Evolutionary conservation across 64 coral and sea anemone genomes (phyloP).

Genomic region (Stichodactyla mertensii): DNA sequence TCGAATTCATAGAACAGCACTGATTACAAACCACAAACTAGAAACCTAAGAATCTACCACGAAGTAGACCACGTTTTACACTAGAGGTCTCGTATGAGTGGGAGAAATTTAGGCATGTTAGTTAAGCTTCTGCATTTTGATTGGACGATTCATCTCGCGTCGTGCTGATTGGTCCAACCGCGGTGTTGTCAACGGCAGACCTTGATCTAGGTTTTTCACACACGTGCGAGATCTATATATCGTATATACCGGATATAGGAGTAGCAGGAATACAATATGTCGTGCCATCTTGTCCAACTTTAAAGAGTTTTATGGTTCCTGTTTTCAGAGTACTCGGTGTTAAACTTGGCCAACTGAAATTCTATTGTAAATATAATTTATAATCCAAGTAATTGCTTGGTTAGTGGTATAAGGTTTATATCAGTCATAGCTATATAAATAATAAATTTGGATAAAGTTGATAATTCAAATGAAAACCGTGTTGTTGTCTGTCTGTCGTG

Average conservation of each 20-base stretch:
- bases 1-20: not conserved
- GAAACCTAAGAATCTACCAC: not conserved
- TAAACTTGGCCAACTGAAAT: not conserved
- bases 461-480: not conserved
- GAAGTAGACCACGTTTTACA: not conserved
- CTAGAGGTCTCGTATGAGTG: not conserved
- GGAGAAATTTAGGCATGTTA: not conserved
- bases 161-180: not conserved
- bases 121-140: not conserved
- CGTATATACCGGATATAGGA: not conserved
- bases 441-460: not conserved
- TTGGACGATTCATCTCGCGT: not conserved
- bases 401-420: conserved; percentile 10
- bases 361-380: conserved; percentile 8
- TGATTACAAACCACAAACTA: not conserved
- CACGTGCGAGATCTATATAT: not conserved
- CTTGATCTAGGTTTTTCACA: not conserved
- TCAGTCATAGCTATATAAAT: not conserved
- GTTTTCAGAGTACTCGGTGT: not conserved
- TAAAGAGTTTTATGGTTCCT: not conserved
- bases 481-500: not conserved
- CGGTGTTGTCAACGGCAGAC: too few species aligned
- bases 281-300: not conserved
- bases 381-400: not conserved
- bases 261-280: not conserved